Conservation (phyloP, 2,888 invertebrate species). For the Aphodius sticticus region DNA sequence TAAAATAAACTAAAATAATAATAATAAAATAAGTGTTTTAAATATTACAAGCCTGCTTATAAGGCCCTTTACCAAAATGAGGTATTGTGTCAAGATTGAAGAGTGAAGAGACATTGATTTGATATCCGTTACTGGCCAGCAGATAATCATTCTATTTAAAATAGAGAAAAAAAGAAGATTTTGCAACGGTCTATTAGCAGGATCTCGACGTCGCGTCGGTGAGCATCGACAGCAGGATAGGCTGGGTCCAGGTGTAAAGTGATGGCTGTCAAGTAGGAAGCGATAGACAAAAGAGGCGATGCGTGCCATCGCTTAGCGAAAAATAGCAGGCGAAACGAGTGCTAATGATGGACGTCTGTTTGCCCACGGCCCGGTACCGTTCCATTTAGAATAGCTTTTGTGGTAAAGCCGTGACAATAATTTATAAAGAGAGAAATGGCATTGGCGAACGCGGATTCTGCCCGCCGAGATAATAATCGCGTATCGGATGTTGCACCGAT, state of each 20-base stretch:
- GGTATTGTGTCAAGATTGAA: too few species aligned
- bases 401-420: background rate
- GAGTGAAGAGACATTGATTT: too few species aligned
- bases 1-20: too few species aligned
- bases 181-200: too few species aligned
- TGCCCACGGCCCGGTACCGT: background rate
- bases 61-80: too few species aligned
- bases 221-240: background rate
- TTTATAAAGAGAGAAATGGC: background rate
- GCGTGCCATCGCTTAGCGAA: background rate
- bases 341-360: constrained; percentile 4
- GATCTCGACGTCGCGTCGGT: too few species aligned
- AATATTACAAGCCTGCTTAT: too few species aligned
- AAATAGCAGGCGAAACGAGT: background rate
- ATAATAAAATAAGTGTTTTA: too few species aligned
- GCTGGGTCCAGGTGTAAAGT: background rate
- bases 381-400: background rate
- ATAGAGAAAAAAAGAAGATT: too few species aligned
- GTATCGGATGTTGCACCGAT: background rate
- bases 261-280: background rate
- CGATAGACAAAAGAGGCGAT: background rate
- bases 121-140: too few species aligned
- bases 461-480: background rate
- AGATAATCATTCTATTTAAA: too few species aligned
- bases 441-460: background rate